Conservation (phyloP, 1,140 invertebrate species). For the Formica selysi region DNA sequence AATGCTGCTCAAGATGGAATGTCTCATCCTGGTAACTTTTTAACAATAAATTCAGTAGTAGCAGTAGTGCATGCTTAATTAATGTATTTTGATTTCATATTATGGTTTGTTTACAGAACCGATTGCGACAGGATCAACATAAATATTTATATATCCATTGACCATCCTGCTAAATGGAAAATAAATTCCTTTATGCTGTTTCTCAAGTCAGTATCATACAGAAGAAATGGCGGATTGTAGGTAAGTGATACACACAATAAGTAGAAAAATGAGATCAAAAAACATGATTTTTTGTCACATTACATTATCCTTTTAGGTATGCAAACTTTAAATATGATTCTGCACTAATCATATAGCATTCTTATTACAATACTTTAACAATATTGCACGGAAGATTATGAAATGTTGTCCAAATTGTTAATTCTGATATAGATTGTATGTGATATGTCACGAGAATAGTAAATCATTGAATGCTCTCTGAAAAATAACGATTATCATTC, state of each 20-base stretch:
- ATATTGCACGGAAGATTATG: conserved; percentile 29
- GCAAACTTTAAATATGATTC: conserved; percentile 63
- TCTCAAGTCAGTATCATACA: conserved; percentile 57
- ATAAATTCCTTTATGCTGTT: conserved; percentile 50
- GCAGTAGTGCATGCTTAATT: conserved; percentile 21
- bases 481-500: conserved; percentile 45
- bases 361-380: conserved; percentile 44
- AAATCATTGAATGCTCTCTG: conserved; percentile 43
- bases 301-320: conserved; percentile 40
- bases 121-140: conserved; percentile 77
- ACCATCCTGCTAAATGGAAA: conserved; percentile 49
- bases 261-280: neutral
- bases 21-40: conserved; percentile 59
- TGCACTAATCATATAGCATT: conserved; percentile 45
- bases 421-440: conserved; percentile 17
- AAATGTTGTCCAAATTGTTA: conserved; percentile 46
- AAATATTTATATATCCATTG: conserved; percentile 55
- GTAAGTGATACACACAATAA: conserved; percentile 34
- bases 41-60: conserved; percentile 7
- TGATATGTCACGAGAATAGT: conserved; percentile 21
- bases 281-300: neutral
- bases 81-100: neutral
- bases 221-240: conserved; percentile 55
- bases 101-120: conserved; percentile 76
- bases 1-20: conserved; percentile 78